A percentile compares a stretch with the other conserved stretches of the same genome.
These are phyloP conservation scores for Porites divaricata DNA, from an alignment of 92 coral and sea anemone species.

Conservation along the genomic window DNA sequence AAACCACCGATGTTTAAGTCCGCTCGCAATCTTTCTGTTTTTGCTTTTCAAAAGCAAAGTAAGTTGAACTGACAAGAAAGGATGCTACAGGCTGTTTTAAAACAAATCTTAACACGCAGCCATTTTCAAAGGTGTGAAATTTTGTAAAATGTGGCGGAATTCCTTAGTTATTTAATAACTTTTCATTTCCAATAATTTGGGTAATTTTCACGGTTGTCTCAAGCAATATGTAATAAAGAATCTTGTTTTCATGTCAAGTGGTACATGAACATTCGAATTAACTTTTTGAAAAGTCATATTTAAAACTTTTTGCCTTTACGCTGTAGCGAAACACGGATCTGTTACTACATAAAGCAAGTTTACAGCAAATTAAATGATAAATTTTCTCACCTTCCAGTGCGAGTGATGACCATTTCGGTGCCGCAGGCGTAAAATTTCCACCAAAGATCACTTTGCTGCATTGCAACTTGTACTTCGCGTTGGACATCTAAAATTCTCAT, in stretches of 20 bases:
- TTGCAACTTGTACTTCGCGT: slow-evolving; percentile 85
- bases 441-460: slow-evolving; percentile 89
- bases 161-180: slow-evolving; percentile 43
- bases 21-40: background rate
- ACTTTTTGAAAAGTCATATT: slow-evolving; percentile 28
- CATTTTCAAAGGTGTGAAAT: slow-evolving; percentile 21
- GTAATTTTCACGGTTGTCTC: slow-evolving; percentile 28
- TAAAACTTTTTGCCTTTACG: background rate
- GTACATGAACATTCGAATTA: slow-evolving; percentile 9
- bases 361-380: background rate
- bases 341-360: background rate
- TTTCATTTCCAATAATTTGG: slow-evolving; percentile 53
- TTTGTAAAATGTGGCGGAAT: slow-evolving; percentile 50
- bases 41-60: slow-evolving; percentile 16
- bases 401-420: slow-evolving; percentile 88
- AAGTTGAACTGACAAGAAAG: background rate
- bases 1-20: slow-evolving; percentile 38
- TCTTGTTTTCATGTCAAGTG: slow-evolving; percentile 20
- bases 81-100: background rate
- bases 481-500: slow-evolving; percentile 50
- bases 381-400: slow-evolving; percentile 84
- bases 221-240: slow-evolving; percentile 21
- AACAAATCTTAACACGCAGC: background rate
- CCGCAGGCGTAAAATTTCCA: slow-evolving; percentile 93
- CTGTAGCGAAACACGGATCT: background rate